Base-by-base conservation (phyloP, 2,797 vertebrate genomes). In the Macroramphosus scolopax region DNA sequence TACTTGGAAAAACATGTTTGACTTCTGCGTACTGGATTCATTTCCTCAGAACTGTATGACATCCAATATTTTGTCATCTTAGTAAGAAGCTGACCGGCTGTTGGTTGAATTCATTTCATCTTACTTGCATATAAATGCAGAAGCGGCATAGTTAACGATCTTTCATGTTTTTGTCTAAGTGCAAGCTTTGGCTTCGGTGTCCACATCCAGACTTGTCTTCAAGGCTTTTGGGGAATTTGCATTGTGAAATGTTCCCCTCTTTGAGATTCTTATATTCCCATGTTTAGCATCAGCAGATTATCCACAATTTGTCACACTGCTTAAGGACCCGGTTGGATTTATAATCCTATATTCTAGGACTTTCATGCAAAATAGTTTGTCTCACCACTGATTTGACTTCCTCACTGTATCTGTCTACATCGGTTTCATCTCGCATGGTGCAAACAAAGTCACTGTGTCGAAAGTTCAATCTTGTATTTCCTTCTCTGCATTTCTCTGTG, bases 171-270 rank as follows among this genome's bases (percentile, higher is more conserved):
- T 64, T 59, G 38, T 78, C 35, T 50, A 26, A 51, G 66, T 61
- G 53, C 12, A 20, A 53, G 63, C 46, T 51, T 65, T 15, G 3
- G 37, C 54, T 68, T 62, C 57, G 52, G 70, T 69, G 63, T 75
- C 68, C 63, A 68, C 66, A 75, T 77, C 64, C 20, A 72, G 59
- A 53, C 53, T 70, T 38, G 20, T 81, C 65, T 81, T 66, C 44
- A 18, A 76, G 56, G 53, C 62, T 70, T 70, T 75, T 65, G 62
- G 35, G 64, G 43, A 69, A 65, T 50, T 63, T 72, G 32, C 50
- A 46, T 42, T 39, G 51, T 47, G 35, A 75, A 83, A 73, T 56
- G 49, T 58, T 64, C 28, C 43, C 45, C 36, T 41, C 45, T 66
- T 58, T 75, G 50, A 40, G 20, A 62, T 66, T 66, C 35, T 53